phyloP scores from a whole-genome alignment of 2,888 invertebrate species.

The Ectemnius lituratus region DNA sequence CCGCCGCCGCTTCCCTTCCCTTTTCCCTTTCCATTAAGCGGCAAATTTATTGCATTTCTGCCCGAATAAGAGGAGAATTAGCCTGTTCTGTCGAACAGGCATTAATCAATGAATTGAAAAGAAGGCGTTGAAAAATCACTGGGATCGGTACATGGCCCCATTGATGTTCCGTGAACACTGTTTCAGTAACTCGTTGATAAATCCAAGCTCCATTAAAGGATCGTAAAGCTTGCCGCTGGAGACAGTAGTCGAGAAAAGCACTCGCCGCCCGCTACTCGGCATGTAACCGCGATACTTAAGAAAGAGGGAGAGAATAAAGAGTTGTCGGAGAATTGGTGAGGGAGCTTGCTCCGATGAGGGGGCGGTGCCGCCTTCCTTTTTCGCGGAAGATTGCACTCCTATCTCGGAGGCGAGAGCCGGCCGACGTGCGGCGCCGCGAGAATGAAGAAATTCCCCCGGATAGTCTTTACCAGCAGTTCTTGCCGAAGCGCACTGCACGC shows the following conservation, averaged over 20 bases:
- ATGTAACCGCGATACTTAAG: conserved; percentile 34
- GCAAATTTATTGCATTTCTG: too few relatives aligned
- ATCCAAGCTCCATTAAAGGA: conserved; percentile 68
- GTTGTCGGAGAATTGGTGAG: neutral
- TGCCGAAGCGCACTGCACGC: conserved; percentile 35
- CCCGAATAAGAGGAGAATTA: too few relatives aligned
- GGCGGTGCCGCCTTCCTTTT: conserved; percentile 1
- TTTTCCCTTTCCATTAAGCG: neutral
- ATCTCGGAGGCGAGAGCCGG: neutral
- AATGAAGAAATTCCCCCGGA: conserved; percentile 24
- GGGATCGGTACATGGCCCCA: too few relatives aligned
- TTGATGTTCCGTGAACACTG: conserved; percentile 44
- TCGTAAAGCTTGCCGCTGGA: conserved; percentile 61
- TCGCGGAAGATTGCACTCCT: conserved; percentile 8
- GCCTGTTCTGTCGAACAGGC: too few relatives aligned
- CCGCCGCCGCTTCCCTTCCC: neutral
- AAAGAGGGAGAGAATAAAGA: conserved; percentile 2
- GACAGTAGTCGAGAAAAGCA: conserved; percentile 37
- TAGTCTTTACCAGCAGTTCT: conserved; percentile 26
- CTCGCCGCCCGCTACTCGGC: conserved; percentile 21
- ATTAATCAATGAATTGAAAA: too few relatives aligned
- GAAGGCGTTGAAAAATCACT: too few relatives aligned
- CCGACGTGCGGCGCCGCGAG: conserved; percentile 6
- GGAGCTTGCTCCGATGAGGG: conserved; percentile 10
- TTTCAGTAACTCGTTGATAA: conserved; percentile 54